Percentiles rank a stretch among this genome's conserved stretches.
These are phyloP conservation scores for Matsumyia berberina DNA, from an alignment of 2,888 invertebrate genomes.

Conservation along the genomic window DNA sequence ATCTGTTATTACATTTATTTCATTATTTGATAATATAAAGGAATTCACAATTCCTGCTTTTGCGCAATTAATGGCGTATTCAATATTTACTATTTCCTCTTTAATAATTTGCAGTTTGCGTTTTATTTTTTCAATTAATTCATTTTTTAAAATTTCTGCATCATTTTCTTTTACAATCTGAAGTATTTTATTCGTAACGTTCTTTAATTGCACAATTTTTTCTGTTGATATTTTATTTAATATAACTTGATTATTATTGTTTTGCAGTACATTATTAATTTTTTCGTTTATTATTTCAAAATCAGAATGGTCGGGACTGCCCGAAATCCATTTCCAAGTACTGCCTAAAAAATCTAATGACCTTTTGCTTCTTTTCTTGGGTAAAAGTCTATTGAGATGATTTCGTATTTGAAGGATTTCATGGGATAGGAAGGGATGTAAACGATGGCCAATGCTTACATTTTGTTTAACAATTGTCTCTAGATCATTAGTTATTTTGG, in stretches of 20 bases:
- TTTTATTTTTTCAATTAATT: conserved; percentile 36
- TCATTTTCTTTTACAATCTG: conserved; percentile 17
- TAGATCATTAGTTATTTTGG: no score
- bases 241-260: conserved; percentile 50
- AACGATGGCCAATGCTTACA: no score
- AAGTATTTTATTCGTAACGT: conserved; percentile 54
- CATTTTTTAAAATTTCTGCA: conserved; percentile 3
- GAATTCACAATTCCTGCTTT: conserved; percentile 44
- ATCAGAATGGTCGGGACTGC: no score
- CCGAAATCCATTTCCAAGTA: no score
- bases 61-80: conserved; percentile 42
- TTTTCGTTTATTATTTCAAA: no score
- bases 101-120: conserved; percentile 62
- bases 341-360: no score
- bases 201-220: conserved; percentile 41
- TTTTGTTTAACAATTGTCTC: no score
- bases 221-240: conserved; percentile 49
- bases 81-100: conserved; percentile 52
- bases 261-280: conserved; percentile 22
- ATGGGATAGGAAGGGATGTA: no score
- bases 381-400: no score
- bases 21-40: conserved; percentile 31
- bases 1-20: conserved; percentile 44
- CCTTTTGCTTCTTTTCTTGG: no score
- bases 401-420: no score